A percentile compares a stretch with the other conserved stretches of the same genome.
Conservation (phyloP, 1,140 invertebrate genomes). For the Anoplophora glabripennis region DNA sequence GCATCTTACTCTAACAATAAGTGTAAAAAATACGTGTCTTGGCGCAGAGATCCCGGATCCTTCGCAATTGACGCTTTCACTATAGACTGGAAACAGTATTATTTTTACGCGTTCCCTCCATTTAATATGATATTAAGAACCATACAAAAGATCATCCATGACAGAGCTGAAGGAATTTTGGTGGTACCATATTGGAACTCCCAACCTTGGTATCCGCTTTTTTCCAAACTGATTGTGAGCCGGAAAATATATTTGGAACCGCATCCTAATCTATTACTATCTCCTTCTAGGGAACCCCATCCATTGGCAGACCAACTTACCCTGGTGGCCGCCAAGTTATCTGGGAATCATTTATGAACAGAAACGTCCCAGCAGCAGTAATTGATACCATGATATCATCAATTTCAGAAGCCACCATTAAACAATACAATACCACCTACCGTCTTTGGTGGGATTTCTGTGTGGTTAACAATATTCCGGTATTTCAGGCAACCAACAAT, state of each 20-base stretch:
- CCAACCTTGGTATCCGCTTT: slow-evolving; percentile 12
- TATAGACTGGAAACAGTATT: not conserved
- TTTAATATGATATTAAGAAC: not conserved
- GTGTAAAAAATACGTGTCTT: slow-evolving; percentile 11
- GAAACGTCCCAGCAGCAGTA: too few species aligned
- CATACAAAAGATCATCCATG: slow-evolving; percentile 16
- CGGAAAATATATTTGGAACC: not conserved
- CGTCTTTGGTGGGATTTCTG: slow-evolving; percentile 1
- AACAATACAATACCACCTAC: not conserved
- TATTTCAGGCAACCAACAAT: not conserved
- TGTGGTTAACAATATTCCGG: not conserved
- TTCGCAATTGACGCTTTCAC: slow-evolving; percentile 2
- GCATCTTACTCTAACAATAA: slow-evolving; percentile 10
- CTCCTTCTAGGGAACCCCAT: not conserved
- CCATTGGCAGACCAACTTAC: not conserved
- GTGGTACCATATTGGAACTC: slow-evolving; percentile 7
- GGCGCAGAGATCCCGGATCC: not conserved
- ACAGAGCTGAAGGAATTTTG: slow-evolving; percentile 11
- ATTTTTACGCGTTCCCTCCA: slow-evolving; percentile 11
- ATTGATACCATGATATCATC: too few species aligned
- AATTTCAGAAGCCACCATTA: not conserved
- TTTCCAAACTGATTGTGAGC: not conserved
- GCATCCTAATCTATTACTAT: not conserved
- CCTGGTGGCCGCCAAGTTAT: not conserved
- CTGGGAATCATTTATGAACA: not conserved